Conservation (phyloP, 2,888 invertebrate genomes). For the Drosophila monieri region DNA sequence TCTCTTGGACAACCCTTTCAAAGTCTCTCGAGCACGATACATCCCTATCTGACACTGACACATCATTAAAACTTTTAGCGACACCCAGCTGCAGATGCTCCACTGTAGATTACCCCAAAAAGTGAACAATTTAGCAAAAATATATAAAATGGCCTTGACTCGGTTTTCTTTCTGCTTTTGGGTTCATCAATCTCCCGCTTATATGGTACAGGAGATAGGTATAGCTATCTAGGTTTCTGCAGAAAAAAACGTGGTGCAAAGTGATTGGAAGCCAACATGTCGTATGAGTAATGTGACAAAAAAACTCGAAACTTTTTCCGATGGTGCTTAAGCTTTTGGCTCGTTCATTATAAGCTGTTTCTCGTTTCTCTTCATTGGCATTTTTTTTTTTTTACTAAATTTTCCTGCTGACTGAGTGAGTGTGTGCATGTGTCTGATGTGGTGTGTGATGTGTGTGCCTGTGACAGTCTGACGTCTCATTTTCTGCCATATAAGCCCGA, state of each 20-base stretch:
- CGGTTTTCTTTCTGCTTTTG: neutral
- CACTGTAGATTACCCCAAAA: constrained; percentile 9
- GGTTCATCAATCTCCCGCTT: constrained; percentile 23
- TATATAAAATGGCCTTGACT: neutral
- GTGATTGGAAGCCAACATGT: constrained; percentile 44
- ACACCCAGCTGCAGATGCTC: constrained; percentile 22
- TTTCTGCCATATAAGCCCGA: constrained; percentile 67
- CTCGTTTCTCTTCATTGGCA: constrained; percentile 11
- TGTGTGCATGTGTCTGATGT: constrained; percentile 16
- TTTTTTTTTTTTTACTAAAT: constrained; percentile 25
- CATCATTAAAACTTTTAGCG: constrained; percentile 37
- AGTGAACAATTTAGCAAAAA: constrained; percentile 9
- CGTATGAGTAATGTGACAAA: constrained; percentile 51
- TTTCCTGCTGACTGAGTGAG: constrained; percentile 14
- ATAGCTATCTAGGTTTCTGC: neutral
- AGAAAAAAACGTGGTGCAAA: constrained; percentile 4
- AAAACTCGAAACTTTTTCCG: constrained; percentile 48
- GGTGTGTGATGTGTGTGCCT: constrained; percentile 39
- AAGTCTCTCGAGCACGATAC: neutral
- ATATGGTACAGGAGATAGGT: neutral
- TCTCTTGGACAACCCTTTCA: constrained; percentile 15
- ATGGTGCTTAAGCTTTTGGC: constrained; percentile 41
- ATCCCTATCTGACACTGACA: constrained; percentile 33
- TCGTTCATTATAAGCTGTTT: constrained; percentile 41
- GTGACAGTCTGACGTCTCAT: constrained; percentile 65